phyloP scores from a whole-genome alignment of 2,113 vertebrate genomes.

The Athene noctua region DNA sequence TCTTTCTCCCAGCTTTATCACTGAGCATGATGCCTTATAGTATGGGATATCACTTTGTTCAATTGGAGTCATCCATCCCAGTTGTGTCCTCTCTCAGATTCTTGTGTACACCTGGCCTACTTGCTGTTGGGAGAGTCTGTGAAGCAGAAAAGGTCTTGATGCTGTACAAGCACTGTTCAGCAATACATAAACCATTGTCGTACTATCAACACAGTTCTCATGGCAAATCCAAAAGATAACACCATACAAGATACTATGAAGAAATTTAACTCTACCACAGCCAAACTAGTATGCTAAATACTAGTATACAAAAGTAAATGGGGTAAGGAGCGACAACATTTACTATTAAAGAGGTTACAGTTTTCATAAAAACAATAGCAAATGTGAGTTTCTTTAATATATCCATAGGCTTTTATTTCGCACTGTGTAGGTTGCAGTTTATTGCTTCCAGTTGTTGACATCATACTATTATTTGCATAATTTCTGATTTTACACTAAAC shows the following conservation, averaged over 20 bases:
- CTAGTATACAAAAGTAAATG: not conserved
- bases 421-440: not conserved
- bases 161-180: not conserved
- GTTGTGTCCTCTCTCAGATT: not conserved
- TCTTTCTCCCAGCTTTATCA: not conserved
- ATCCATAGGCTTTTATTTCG: not conserved
- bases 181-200: rapidly evolving
- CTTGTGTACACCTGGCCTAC: not conserved
- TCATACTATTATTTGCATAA: not conserved
- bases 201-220: not conserved
- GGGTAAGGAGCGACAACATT: not conserved
- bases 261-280: not conserved
- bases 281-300: not conserved
- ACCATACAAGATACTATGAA: not conserved
- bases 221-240: not conserved
- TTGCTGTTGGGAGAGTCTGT: not conserved
- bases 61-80: not conserved
- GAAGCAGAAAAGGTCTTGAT: not conserved
- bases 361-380: not conserved
- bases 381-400: not conserved
- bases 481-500: not conserved
- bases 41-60: not conserved
- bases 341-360: not conserved
- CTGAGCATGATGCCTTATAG: not conserved
- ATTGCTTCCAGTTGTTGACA: not conserved